Percentiles rank a stretch among this genome's conserved stretches.
Evolutionary conservation across 2,113 vertebrate genomes (phyloP).

Genomic region (Picathartes gymnocephalus): DNA sequence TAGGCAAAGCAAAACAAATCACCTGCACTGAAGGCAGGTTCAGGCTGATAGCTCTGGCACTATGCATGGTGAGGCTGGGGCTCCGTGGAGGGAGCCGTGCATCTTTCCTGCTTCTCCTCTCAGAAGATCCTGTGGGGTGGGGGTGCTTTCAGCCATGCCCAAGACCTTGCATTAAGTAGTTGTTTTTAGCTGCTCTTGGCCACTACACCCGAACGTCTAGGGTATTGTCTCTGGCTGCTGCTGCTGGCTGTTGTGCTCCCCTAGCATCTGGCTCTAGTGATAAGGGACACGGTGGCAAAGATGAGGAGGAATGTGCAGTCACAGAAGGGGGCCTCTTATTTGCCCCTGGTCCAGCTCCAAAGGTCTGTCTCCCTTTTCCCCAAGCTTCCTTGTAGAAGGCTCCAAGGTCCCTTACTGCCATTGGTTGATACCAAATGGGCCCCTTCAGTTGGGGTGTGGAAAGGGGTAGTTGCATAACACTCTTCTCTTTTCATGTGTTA

Average conservation of each 20-base stretch:
- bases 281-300: background rate
- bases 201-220: background rate
- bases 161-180: background rate
- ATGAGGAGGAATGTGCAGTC: background rate
- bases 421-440: background rate
- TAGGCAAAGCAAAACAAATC: background rate
- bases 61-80: background rate
- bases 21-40: background rate
- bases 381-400: background rate
- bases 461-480: background rate
- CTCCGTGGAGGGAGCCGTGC: background rate
- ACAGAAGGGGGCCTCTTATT: background rate
- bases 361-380: background rate
- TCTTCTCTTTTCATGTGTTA: background rate
- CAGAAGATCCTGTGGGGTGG: background rate
- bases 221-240: background rate
- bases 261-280: constrained; percentile 10
- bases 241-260: background rate
- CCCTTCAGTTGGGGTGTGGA: background rate
- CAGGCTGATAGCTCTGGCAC: background rate
- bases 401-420: background rate
- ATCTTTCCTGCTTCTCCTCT: background rate
- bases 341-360: background rate
- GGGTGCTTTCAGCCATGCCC: background rate
- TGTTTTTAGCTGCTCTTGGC: background rate